Conservation (phyloP, 2,888 invertebrate genomes). For the Netelia virgata region DNA sequence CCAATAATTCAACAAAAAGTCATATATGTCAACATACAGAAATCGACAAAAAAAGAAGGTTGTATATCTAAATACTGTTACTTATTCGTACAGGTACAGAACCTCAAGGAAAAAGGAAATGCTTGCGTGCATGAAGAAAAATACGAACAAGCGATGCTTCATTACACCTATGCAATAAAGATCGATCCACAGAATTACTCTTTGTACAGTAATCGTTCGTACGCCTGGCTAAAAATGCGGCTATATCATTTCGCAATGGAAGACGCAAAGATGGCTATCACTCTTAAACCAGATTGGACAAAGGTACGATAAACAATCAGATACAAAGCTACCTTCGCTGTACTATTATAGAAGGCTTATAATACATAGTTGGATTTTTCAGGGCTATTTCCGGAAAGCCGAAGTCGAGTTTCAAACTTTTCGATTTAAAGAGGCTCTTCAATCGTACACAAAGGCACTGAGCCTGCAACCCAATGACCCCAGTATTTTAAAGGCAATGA, state of each 20-base stretch:
- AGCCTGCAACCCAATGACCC: conserved; percentile 89
- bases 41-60: too few species aligned
- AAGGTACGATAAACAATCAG: conserved; percentile 86
- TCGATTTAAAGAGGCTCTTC: conserved; percentile 89
- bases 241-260: conserved; percentile 92
- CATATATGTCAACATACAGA: too few species aligned
- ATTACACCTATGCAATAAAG: conserved; percentile 93
- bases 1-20: too few species aligned
- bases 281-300: conserved; percentile 91
- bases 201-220: conserved; percentile 92
- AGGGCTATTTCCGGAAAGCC: conserved; percentile 91
- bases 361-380: conserved; percentile 58
- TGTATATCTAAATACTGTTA: background rate
- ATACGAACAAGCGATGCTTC: conserved; percentile 91
- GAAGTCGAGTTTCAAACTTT: conserved; percentile 90
- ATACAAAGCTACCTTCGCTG: background rate
- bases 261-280: conserved; percentile 92
- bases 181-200: conserved; percentile 90
- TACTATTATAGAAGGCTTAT: background rate
- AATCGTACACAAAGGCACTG: conserved; percentile 89
- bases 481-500: conserved; percentile 88
- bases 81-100: conserved; percentile 74
- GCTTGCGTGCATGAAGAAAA: conserved; percentile 90
- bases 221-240: conserved; percentile 91
- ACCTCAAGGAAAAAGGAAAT: conserved; percentile 91